These are phyloP conservation scores for Burhinus oedicnemus DNA, from an alignment of 2,113 vertebrate species.

Conservation along the genomic window DNA sequence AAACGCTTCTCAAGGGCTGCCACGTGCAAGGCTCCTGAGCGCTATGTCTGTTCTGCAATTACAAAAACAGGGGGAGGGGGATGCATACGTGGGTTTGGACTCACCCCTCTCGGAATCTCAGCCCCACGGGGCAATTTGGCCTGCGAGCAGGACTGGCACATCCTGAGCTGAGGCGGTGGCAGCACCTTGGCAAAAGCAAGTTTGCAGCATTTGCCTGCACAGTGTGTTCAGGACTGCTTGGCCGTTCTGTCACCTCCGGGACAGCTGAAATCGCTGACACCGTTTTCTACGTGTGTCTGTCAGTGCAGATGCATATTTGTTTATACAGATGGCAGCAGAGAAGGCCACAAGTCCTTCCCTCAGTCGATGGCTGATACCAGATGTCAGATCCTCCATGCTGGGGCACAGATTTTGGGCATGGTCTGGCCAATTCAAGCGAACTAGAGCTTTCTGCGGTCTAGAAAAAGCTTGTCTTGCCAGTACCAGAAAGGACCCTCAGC, in stretches of 20 bases:
- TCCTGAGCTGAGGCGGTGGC: neutral
- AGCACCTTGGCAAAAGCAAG: neutral
- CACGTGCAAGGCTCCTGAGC: neutral
- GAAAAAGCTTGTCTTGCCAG: neutral
- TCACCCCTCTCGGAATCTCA: neutral
- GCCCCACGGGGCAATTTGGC: too few species aligned
- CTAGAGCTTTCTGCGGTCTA: neutral
- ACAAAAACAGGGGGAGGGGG: neutral
- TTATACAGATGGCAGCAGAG: neutral
- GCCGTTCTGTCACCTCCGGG: neutral
- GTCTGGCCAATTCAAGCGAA: neutral
- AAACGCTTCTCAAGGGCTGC: neutral
- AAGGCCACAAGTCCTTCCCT: neutral
- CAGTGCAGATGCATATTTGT: neutral
- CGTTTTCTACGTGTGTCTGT: neutral
- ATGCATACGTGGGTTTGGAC: rapidly evolving
- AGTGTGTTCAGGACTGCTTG: neutral
- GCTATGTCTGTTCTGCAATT: neutral
- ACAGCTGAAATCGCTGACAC: neutral
- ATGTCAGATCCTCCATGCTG: neutral
- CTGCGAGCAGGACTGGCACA: neutral
- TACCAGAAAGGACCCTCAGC: neutral
- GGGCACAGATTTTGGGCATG: neutral
- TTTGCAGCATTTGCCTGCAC: neutral
- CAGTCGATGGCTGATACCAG: neutral